Evolutionary conservation across 2,797 vertebrate genomes (phyloP).

Genomic region (Meriones psammophilus): DNA sequence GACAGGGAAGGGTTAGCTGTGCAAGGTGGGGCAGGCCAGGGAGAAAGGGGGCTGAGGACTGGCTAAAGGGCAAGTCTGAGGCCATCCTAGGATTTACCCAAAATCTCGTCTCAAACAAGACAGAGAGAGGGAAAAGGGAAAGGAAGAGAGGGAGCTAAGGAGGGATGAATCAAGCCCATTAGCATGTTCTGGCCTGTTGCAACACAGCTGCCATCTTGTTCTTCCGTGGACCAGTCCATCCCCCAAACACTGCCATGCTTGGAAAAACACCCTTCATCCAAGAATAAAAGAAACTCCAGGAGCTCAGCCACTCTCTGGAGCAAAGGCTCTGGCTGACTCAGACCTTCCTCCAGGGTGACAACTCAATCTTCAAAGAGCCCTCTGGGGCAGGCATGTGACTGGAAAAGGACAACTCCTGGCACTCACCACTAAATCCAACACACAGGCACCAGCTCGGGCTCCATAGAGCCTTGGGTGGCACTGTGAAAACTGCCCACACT

Average conservation of each 20-base stretch:
- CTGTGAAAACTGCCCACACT: neutral
- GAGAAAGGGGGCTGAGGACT: neutral
- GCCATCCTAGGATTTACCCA: neutral
- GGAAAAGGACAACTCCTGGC: neutral
- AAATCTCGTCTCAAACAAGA: neutral
- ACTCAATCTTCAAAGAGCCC: neutral
- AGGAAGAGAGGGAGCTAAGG: no score
- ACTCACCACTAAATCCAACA: neutral
- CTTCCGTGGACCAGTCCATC: neutral
- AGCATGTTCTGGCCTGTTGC: rapidly evolving
- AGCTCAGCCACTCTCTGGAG: neutral
- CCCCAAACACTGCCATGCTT: neutral
- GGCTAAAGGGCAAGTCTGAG: neutral
- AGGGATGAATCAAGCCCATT: neutral
- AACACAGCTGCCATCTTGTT: neutral
- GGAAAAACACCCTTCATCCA: neutral
- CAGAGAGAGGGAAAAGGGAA: no score
- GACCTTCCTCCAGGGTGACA: neutral
- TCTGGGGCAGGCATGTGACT: neutral
- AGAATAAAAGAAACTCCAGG: neutral
- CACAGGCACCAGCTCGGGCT: neutral
- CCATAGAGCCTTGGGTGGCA: neutral
- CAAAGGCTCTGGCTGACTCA: neutral
- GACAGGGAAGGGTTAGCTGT: neutral
- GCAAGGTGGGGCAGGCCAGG: neutral